Evolutionary conservation across 2,888 invertebrate genomes (phyloP), one percentile per base, ranked within the genome.

Genomic region (Tenthredo amoena): DNA sequence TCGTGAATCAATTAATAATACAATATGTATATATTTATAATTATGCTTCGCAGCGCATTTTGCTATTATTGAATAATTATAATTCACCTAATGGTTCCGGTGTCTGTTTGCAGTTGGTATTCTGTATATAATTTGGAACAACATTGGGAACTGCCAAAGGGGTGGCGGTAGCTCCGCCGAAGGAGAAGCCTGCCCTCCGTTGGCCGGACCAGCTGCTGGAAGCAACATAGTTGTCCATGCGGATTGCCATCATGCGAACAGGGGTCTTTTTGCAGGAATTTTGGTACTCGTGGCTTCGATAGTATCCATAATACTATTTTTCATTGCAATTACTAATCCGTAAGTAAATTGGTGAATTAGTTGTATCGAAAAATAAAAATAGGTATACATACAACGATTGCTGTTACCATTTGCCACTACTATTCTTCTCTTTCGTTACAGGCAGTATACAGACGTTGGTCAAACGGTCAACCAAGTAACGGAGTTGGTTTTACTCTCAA

Each of bases 211-310:
- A 5, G 15, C 68, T 18, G 84, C 85, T 5, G 87, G 88, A 12
- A 95, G 95, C 88, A 95, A 95, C 90, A 93, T 96, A 55, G 95
- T 96, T 72, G 95, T 96, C 87, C 94, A 96, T 90, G 96, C 96
- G 0, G 97, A 97, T 93, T 97, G 97, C 91, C 96, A 97, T 90
- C 96, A 97, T 1, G 96, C 97, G 84, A 97, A 96, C 94, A 95
- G 96, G 86, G 97, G 97, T 1, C 94, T 97, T 37, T 97, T 97
- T 92, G 94, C 95, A 7, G 97, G 97, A 3, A 93, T 96, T n/a
- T 93, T 96, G 34, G 92, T 96, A 9, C 94, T 95, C 91, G 95
- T 95, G 7, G 94, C 94, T 21, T 93, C 94, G 1, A 94, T 94
- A 76, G 93, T 93, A 90, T 94, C 94, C 47, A 94, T 96, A 86